Evolutionary conservation across 2,113 vertebrate genomes (phyloP), one percentile per base, ranked within the genome.

Genomic region (Heteronetta atricapilla): DNA sequence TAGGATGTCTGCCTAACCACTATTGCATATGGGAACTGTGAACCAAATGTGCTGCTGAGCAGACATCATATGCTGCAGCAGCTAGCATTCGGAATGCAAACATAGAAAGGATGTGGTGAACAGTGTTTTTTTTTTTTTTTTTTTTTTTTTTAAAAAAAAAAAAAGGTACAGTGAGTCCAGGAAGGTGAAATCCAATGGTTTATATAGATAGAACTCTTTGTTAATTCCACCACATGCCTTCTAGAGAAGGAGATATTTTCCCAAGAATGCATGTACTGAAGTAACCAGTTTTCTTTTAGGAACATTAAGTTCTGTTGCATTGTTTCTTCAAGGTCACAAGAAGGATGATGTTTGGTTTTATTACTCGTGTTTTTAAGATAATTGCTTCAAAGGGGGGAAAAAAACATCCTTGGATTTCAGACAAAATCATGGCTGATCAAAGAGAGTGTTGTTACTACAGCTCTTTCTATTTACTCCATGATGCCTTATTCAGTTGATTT

Each of bases 191-290:
- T 95, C 15, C 80, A 60, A 52, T 34, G 21, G 7, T 88, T 88
- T 88, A 46, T 50, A 20, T 92, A 31, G 53, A 78, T 40, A 40
- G 40, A 40, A 50, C 58, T 84, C 66, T 79, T 91, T 64, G 77
- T 58, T 89, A 86, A 66, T 58, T 42, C 52, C 83, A 79, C 63
- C 74, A 9, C 15, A 44, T 77, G 29, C 66, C 93, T 95, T 75
- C 42, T 86, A 80, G 40, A 72, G 79, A 44, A 67, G 68, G 59
- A 94, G 58, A 67, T 13, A 1, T 70, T 50, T 69, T 52, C 38
- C 84, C 77, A 76, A 88, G 58, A 94, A 94, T 93, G 85, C 60
- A 68, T 79, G 26, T 90, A 95, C 38, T 66, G 67, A 95, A 96
- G 78, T 88, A 95, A 89, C 16, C 21, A 15, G 10, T 89, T 97